Conservation (phyloP, 1,140 invertebrate genomes). For the Thaumetopoea pityocampa region DNA sequence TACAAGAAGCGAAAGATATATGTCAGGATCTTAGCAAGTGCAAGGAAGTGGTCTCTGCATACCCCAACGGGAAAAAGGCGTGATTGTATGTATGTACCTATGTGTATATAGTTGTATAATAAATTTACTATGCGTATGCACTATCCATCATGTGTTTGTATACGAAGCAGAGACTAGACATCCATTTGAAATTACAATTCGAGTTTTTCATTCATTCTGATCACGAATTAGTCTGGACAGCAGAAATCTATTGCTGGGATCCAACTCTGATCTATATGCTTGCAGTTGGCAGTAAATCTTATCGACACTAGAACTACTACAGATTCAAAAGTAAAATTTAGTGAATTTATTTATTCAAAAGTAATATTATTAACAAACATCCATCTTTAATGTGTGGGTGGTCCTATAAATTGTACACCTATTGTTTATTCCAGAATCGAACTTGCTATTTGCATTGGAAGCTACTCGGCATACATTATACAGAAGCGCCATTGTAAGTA, state of each 20-base stretch:
- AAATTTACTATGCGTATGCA: background rate
- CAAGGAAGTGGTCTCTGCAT: too few relatives aligned
- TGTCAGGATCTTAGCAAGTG: too few relatives aligned
- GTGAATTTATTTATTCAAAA: background rate
- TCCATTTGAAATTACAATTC: slow-evolving; percentile 7
- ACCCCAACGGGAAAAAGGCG: too few relatives aligned
- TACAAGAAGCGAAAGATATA: too few relatives aligned
- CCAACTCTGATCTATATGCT: slow-evolving; percentile 4
- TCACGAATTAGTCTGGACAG: slow-evolving; percentile 14
- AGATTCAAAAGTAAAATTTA: background rate
- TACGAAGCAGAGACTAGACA: background rate
- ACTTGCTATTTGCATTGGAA: slow-evolving; percentile 71
- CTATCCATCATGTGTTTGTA: slow-evolving; percentile 1
- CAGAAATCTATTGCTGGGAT: slow-evolving; percentile 12
- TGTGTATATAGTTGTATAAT: too few relatives aligned
- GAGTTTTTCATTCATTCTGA: slow-evolving; percentile 7
- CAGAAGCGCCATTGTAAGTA: slow-evolving; percentile 46
- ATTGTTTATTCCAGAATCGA: slow-evolving; percentile 72
- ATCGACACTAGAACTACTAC: slow-evolving; percentile 8
- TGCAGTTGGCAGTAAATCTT: slow-evolving; percentile 10
- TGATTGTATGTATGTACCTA: too few relatives aligned
- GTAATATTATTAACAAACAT: slow-evolving; percentile 5
- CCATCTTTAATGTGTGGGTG: slow-evolving; percentile 48
- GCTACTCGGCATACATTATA: slow-evolving; percentile 64
- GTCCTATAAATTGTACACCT: slow-evolving; percentile 62